Evolutionary conservation across 2,797 vertebrate genomes (phyloP).

Genomic region (Sebastes cheni): DNA sequence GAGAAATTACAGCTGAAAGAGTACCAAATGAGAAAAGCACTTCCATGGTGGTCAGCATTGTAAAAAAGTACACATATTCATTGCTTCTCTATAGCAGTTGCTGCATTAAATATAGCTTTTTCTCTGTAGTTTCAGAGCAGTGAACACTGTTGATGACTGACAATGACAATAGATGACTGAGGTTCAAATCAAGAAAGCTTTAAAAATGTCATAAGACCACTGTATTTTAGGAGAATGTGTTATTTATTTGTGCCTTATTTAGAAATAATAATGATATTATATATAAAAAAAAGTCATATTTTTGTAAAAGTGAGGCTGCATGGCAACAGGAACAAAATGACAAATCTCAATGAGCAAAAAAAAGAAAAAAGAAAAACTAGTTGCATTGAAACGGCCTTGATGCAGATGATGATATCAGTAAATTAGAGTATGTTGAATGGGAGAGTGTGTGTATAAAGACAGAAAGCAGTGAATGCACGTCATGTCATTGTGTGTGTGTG

Average conservation of each 20-base stretch:
- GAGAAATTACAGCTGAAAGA: background rate
- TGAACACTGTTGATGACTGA: no score
- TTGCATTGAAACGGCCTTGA: background rate
- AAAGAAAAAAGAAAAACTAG: background rate
- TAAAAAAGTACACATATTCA: background rate
- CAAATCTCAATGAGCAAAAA: background rate
- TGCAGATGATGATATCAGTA: background rate
- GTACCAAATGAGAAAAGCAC: background rate
- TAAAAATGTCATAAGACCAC: no score
- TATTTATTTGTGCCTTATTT: background rate
- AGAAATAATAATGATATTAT: background rate
- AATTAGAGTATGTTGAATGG: background rate
- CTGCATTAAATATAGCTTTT: background rate
- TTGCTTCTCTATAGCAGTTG: background rate
- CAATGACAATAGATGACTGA: no score
- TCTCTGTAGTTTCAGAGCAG: background rate
- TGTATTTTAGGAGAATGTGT: no score
- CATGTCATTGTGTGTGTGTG: background rate
- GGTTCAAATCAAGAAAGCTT: no score
- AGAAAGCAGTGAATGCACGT: background rate
- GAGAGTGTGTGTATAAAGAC: background rate
- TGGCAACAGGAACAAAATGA: background rate
- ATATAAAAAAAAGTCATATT: background rate
- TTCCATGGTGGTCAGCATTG: background rate
- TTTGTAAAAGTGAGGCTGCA: background rate